Evolutionary conservation across 2,888 invertebrate genomes (phyloP).

Genomic region (Sphaerophoria rueppellii): DNA sequence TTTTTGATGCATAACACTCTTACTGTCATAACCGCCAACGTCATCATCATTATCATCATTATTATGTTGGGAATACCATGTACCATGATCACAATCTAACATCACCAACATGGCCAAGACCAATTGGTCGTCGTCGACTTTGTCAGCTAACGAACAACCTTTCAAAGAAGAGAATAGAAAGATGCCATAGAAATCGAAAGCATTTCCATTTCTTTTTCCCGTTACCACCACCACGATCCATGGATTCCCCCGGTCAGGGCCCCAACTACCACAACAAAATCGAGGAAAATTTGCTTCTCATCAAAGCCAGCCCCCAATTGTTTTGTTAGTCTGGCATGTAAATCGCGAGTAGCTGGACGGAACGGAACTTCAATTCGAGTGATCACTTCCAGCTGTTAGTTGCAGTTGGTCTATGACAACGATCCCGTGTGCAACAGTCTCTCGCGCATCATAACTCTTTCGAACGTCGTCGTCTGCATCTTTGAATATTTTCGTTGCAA

Average conservation of each 20-base stretch:
- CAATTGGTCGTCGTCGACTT: conserved; percentile 31
- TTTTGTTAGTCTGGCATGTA: conserved; percentile 70
- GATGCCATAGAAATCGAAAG: conserved; percentile 72
- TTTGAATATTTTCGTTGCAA: conserved; percentile 58
- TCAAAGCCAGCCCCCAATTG: conserved; percentile 43
- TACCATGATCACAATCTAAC: conserved; percentile 28
- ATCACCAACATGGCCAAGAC: conserved; percentile 20
- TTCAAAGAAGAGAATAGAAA: conserved; percentile 50
- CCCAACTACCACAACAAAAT: conserved; percentile 33
- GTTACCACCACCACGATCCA: conserved; percentile 64
- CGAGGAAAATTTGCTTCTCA: conserved; percentile 68
- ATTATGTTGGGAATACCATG: neutral
- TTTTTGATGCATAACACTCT: conserved; percentile 71
- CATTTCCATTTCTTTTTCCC: conserved; percentile 72
- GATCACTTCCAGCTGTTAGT: conserved; percentile 66
- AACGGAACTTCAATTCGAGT: conserved; percentile 66
- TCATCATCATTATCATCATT: conserved; percentile 18
- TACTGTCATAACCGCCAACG: conserved; percentile 41
- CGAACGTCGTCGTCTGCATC: conserved; percentile 46
- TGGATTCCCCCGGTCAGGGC: conserved; percentile 49
- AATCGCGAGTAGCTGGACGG: conserved; percentile 72
- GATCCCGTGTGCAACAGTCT: conserved; percentile 58
- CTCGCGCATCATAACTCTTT: conserved; percentile 13
- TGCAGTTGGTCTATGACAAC: conserved; percentile 66
- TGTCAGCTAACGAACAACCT: conserved; percentile 57